Evolutionary conservation across 2,888 invertebrate species (phyloP), one percentile per base, ranked within the genome.

Genomic region (Smittia aterrima): DNA sequence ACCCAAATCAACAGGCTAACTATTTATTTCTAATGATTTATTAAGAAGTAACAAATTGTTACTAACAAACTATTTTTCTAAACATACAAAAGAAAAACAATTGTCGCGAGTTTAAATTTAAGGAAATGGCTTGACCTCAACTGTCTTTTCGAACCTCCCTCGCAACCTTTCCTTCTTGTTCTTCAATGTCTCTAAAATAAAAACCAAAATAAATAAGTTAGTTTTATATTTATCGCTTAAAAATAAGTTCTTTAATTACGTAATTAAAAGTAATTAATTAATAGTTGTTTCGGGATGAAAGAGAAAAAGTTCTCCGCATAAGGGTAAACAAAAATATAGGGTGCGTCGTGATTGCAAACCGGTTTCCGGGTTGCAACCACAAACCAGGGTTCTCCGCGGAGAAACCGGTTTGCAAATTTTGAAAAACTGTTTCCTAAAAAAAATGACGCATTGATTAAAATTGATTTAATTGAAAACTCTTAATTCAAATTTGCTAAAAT

Each of bases 281-380:
- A n/a, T n/a, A 58, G 22, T 58, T 22, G 58, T 58, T 58, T 58
- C 3, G 25, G 25, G 22, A 64, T 27, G 64, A 25, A 64, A 27
- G n/a, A 27, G 11, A 72, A 40, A 62, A 13, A 58, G 18, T 38
- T 20, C 58, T 58, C 22, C 22, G 18, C 18, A 25, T 4, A 25
- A 4, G n/a, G 9, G 58, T 18, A 18, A 64, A 64, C 20, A 22
- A 72, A 62, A 24, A 72, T 9, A 32, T 54, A 58, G 72, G n/a
- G n/a, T n/a, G n/a, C n/a, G n/a, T n/a, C n/a, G n/a, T n/a, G n/a
- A n/a, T n/a, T n/a, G n/a, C n/a, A n/a, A n/a, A n/a, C n/a, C n/a
- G n/a, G n/a, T n/a, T n/a, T n/a, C n/a, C n/a, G n/a, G n/a, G n/a
- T n/a, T n/a, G n/a, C n/a, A n/a, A n/a, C n/a, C n/a, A n/a, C n/a